These are phyloP conservation scores for Cremastinae sp. DNA, from an alignment of 2,888 invertebrate species.

Conservation along the genomic window DNA sequence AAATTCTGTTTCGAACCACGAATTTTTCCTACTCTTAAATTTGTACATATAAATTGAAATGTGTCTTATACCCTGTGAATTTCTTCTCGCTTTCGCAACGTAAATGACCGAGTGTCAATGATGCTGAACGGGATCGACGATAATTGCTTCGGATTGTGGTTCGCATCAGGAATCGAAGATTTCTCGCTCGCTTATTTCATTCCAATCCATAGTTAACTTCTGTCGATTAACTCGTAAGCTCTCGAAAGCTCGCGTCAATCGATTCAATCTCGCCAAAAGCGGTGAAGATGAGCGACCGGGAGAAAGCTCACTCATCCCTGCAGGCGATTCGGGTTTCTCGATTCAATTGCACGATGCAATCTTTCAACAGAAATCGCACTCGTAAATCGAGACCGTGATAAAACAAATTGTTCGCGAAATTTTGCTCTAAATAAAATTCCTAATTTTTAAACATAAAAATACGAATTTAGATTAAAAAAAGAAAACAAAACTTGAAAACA, in stretches of 20 bases:
- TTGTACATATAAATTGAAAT: too few species aligned
- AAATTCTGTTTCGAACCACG: too few species aligned
- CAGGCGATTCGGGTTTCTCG: constrained; percentile 13
- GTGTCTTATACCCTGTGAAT: too few species aligned
- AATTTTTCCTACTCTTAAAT: too few species aligned
- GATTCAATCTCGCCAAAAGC: not conserved
- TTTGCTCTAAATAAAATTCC: not conserved
- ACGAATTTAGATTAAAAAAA: too few species aligned
- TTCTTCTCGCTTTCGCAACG: too few species aligned
- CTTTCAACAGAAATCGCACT: not conserved
- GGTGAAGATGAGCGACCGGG: not conserved
- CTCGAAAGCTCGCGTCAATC: not conserved
- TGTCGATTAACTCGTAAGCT: constrained; percentile 15
- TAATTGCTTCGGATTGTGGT: not conserved
- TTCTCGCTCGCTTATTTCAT: not conserved
- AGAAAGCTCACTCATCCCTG: constrained; percentile 1
- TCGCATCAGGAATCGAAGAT: not conserved
- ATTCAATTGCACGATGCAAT: constrained; percentile 10
- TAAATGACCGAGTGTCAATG: too few species aligned
- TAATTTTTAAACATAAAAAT: not conserved
- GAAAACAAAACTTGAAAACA: too few species aligned
- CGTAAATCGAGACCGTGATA: not conserved
- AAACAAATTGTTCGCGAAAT: not conserved
- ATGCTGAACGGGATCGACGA: too few species aligned
- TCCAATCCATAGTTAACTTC: not conserved